These are phyloP conservation scores for Palythoa heliodiscus DNA, from an alignment of 92 coral and sea anemone species.

Conservation along the genomic window DNA sequence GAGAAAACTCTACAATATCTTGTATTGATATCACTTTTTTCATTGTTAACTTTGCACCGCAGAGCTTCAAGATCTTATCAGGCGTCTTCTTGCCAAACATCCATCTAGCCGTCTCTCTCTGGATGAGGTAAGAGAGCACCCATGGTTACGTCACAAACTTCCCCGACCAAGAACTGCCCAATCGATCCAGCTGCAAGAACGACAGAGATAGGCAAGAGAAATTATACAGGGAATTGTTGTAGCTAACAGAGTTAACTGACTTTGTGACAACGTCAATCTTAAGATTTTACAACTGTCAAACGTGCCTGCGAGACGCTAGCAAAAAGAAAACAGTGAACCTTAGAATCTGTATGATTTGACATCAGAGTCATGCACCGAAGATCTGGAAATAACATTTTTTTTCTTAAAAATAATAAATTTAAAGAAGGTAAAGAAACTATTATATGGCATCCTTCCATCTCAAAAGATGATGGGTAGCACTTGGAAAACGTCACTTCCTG, in stretches of 20 bases:
- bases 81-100: conserved; percentile 82
- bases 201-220: conserved; percentile 33
- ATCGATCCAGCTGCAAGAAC: conserved; percentile 34
- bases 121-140: conserved; percentile 83
- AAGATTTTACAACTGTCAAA: not conserved
- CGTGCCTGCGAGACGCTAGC: not conserved
- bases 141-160: conserved; percentile 73
- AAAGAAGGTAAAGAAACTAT: too few relatives aligned
- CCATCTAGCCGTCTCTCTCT: conserved; percentile 80
- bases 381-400: not conserved
- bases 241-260: not conserved
- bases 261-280: not conserved
- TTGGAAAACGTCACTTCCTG: too few relatives aligned
- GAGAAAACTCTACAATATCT: not conserved
- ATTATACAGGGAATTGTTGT: conserved; percentile 18
- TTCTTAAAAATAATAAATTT: not conserved
- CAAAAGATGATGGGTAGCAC: too few relatives aligned
- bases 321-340: not conserved
- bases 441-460: too few relatives aligned
- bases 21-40: not conserved
- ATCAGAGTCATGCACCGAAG: not conserved
- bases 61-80: conserved; percentile 84
- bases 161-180: conserved; percentile 60
- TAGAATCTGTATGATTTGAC: not conserved
- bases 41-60: not conserved